Conservation (phyloP, 2,113 vertebrate genomes). For the Lichenostomus cassidix region DNA sequence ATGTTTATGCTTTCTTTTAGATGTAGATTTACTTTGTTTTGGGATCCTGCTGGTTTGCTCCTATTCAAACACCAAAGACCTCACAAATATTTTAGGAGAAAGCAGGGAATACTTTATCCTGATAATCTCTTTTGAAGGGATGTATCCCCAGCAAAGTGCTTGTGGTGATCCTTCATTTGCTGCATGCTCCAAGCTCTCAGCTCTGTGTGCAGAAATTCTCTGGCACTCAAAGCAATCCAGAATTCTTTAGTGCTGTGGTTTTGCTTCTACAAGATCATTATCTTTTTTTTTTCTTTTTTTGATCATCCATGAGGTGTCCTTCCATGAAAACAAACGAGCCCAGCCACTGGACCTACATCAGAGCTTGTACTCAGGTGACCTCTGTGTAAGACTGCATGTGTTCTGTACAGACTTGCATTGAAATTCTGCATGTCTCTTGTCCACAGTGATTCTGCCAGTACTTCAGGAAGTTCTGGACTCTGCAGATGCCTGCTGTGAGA, state of each 20-base stretch:
- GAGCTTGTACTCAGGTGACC: neutral
- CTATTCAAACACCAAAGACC: neutral
- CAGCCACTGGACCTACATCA: neutral
- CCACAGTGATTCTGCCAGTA: slow-evolving; percentile 5
- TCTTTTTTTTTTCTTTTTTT: no score
- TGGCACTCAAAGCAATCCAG: neutral
- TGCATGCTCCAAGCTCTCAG: neutral
- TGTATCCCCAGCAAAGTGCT: neutral
- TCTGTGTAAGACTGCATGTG: neutral
- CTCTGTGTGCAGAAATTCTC: neutral
- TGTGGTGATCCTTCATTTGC: neutral
- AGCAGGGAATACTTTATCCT: neutral
- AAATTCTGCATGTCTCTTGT: neutral
- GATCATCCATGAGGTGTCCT: neutral
- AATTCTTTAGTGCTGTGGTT: neutral
- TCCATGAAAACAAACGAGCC: neutral
- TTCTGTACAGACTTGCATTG: neutral
- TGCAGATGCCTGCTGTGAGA: neutral
- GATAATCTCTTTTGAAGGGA: neutral
- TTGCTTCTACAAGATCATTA: neutral
- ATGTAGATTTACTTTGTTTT: neutral
- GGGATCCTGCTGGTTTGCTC: neutral
- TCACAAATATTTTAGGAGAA: neutral
- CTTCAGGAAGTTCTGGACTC: slow-evolving; percentile 55
- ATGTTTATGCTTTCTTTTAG: neutral